Evolutionary conservation across 23 tunicate genomes (phyloP), one percentile per base, ranked within the genome.

Genomic region (Diplosoma virens): DNA sequence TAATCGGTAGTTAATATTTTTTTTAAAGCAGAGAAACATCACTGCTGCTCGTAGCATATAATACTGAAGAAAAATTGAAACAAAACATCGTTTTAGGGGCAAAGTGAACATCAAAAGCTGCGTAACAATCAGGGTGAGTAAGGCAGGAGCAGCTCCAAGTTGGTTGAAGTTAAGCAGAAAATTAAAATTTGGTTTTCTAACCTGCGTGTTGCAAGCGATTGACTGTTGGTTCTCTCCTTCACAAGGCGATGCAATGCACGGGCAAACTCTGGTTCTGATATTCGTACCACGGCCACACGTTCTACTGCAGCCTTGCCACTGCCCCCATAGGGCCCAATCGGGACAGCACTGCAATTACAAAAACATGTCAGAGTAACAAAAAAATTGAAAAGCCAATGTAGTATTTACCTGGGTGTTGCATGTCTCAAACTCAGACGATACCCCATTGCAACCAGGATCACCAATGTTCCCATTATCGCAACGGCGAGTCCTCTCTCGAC

Each of bases 361-460:
- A 46, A 11, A 11, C 52, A 16, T 11, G 16, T 46, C 16, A 11
- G 14, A 46, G 16, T 46, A 46, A 16, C 16, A 46, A 16, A 46
- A 14, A 46, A 11, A 14, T 46, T 46, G 16, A 55, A 9, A 9
- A 55, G 23, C 61, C 4, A 25, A 55, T 18, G 23, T 4, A 33
- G 6, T n/a, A 5, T 9, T 16, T 9, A 85, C 91, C 92, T 91
- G 86, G 11, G 53, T 37, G 79, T 91, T 91, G 83, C 97, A 91
- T 26, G 46, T 37, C 21, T 26, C 25, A 66, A 54, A 65, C 23
- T 73, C 50, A 26, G 36, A 3, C 1, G 37, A 22, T 0, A 73
- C 33, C 32, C 97, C 97, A n/a, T 34, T 63, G 71, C 97, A 91
- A 2, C 98, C 93, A 32, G 30, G 35, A 22, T 60, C 24, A 1